Evolutionary conservation across 2,113 vertebrate species (phyloP).

Genomic region (Macrotis lagotis): DNA sequence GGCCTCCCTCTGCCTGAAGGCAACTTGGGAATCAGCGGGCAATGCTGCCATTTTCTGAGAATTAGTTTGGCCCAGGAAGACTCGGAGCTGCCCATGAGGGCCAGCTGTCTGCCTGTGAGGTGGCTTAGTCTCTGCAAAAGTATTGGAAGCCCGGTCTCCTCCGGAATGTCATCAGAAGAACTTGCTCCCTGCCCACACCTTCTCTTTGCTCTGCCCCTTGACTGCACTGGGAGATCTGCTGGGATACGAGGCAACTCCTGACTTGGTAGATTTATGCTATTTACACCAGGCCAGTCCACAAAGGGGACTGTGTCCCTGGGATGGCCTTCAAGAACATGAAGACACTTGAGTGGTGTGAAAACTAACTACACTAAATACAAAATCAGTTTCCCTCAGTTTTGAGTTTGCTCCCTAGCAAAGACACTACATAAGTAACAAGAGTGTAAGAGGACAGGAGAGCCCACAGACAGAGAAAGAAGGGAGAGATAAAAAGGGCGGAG

Average conservation of each 20-base stretch:
- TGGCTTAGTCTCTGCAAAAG: too few relatives aligned
- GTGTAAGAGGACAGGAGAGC: neutral
- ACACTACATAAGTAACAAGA: neutral
- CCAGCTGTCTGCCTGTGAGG: neutral
- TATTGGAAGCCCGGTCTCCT: neutral
- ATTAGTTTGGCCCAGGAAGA: too few relatives aligned
- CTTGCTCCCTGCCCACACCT: neutral
- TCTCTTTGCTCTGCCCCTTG: neutral
- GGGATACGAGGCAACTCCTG: too few relatives aligned
- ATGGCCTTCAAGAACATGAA: neutral
- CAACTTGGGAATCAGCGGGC: neutral
- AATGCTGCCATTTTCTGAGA: neutral
- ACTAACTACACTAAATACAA: neutral
- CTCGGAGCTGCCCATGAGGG: neutral
- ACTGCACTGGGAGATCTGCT: neutral
- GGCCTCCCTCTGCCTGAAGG: neutral
- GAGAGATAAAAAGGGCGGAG: accelerated
- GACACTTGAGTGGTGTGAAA: neutral
- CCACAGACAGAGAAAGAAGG: neutral
- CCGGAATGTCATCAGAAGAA: too few relatives aligned
- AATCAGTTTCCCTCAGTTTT: neutral
- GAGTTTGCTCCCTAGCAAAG: neutral
- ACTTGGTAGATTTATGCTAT: too few relatives aligned
- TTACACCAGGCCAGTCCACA: neutral
- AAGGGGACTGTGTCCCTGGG: neutral